Evolutionary conservation across 2,888 invertebrate species (phyloP).

Genomic region (Muschampia plurimacula): DNA sequence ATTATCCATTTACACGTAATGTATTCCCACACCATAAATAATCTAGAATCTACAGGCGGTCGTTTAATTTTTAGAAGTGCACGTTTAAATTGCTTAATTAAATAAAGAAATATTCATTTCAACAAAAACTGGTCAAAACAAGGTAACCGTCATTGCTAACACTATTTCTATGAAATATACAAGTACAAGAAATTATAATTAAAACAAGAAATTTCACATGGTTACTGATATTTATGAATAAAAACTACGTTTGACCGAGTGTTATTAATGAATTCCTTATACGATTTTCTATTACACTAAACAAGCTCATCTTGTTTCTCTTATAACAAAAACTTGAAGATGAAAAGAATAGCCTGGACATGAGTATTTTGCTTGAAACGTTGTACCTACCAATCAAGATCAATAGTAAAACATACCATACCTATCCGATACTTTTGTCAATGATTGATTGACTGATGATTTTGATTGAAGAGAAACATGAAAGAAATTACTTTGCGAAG

Average conservation of each 20-base stretch:
- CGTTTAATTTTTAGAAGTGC: constrained; percentile 4
- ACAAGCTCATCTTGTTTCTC: constrained; percentile 9
- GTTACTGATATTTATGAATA: not conserved
- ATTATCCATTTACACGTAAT: not conserved
- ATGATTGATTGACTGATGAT: too few species aligned
- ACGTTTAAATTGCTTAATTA: not conserved
- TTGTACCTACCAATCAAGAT: too few species aligned
- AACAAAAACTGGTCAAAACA: not conserved
- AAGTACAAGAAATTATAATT: not conserved
- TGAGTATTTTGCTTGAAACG: too few species aligned
- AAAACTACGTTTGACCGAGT: constrained; percentile 1
- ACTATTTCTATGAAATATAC: not conserved
- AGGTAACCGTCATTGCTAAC: not conserved
- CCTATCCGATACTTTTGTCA: too few species aligned
- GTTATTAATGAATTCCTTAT: not conserved
- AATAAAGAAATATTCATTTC: not conserved
- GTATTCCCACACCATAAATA: constrained; percentile 1
- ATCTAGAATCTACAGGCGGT: not conserved
- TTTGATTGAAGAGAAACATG: too few species aligned
- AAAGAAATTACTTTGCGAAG: too few species aligned
- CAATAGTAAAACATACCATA: too few species aligned
- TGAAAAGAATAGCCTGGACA: too few species aligned
- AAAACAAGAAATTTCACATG: not conserved
- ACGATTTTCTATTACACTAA: constrained; percentile 4
- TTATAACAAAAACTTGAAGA: not conserved